phyloP scores from a whole-genome alignment of 2,797 vertebrate species.

The Varecia variegata region DNA sequence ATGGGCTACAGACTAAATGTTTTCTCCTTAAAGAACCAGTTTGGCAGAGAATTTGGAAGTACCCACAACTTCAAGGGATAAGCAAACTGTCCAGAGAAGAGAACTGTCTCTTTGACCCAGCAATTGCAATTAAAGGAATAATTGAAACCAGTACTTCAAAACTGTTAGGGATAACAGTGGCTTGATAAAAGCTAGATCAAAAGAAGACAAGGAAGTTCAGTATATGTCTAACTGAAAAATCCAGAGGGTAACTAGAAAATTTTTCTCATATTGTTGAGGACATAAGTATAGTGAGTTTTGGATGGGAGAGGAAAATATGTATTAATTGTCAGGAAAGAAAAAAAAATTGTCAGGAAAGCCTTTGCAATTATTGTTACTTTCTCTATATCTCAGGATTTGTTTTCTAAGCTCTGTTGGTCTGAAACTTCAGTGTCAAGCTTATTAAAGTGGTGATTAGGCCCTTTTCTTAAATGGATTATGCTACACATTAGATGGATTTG shows the following conservation, averaged over 20 bases:
- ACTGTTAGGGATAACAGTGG: neutral
- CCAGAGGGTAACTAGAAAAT: neutral
- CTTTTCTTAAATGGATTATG: constrained; percentile 40
- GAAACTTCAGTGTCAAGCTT: constrained; percentile 30
- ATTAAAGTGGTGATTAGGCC: constrained; percentile 8
- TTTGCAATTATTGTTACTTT: constrained; percentile 33
- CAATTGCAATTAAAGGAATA: constrained; percentile 47
- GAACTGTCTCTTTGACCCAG: neutral
- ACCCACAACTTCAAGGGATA: constrained; percentile 1
- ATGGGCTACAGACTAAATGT: neutral
- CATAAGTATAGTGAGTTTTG: constrained; percentile 12
- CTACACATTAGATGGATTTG: constrained; percentile 14
- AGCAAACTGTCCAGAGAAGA: constrained; percentile 17
- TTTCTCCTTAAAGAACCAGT: constrained; percentile 38
- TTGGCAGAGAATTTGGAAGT: neutral
- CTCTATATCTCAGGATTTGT: neutral
- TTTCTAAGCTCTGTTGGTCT: constrained; percentile 26
- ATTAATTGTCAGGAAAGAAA: constrained; percentile 15
- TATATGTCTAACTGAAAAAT: constrained; percentile 20
- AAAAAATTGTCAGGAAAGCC: constrained; percentile 1
- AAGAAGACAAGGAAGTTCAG: neutral
- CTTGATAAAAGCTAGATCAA: constrained; percentile 39
- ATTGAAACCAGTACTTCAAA: constrained; percentile 30
- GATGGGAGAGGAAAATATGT: neutral
- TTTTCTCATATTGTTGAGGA: neutral